Conservation (phyloP, 1,140 invertebrate species). For the Ridgeia piscesae region DNA sequence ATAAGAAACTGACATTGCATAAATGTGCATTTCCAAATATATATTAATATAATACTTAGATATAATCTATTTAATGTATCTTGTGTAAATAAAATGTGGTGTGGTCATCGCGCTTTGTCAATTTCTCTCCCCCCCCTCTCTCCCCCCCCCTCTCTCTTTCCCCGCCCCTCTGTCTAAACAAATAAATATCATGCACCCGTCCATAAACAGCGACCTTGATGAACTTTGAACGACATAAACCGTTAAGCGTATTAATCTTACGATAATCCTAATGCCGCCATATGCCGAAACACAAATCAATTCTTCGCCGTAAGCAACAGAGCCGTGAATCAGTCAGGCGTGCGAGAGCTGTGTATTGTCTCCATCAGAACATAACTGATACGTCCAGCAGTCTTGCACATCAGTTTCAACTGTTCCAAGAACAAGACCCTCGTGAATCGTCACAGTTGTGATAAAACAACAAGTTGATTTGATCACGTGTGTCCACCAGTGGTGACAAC, state of each 20-base stretch:
- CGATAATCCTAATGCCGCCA: neutral
- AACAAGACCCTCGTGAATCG: no score
- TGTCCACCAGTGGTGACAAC: no score
- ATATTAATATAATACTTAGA: neutral
- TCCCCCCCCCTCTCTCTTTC: no score
- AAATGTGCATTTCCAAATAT: neutral
- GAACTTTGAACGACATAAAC: neutral
- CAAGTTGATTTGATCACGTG: no score
- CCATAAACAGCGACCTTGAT: neutral
- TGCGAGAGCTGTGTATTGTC: neutral
- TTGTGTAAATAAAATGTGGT: neutral
- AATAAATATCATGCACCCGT: no score
- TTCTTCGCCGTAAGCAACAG: neutral
- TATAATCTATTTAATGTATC: neutral
- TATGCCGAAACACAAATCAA: neutral
- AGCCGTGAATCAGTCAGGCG: neutral
- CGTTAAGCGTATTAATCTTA: neutral
- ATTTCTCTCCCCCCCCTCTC: neutral
- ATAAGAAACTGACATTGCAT: neutral
- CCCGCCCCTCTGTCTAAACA: neutral
- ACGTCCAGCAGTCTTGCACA: no score
- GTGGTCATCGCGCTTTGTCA: neutral
- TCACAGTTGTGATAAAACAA: no score
- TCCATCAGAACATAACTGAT: no score
- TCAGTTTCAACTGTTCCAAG: no score